These are phyloP conservation scores for Ophraella communa DNA, from an alignment of 2,888 invertebrate genomes.

Conservation along the genomic window DNA sequence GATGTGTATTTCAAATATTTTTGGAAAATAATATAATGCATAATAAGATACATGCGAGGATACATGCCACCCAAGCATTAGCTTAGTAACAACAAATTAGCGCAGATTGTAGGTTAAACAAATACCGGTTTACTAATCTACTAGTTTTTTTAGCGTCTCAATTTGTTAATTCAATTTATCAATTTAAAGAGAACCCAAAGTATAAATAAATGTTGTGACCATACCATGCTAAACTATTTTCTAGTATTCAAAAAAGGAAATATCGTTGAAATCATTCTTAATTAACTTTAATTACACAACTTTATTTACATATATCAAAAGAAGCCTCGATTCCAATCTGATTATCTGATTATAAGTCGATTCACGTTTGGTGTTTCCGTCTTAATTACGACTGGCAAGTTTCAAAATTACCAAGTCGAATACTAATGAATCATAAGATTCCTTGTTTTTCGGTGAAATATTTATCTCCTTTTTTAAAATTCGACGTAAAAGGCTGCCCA, in stretches of 20 bases:
- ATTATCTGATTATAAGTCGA: not conserved
- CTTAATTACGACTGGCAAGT: slow-evolving; percentile 1
- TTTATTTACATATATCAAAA: slow-evolving; percentile 3
- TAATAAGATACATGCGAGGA: no score
- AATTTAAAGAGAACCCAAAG: no score
- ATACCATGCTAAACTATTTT: not conserved
- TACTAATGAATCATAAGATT: not conserved
- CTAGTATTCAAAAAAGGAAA: not conserved
- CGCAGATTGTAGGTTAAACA: no score
- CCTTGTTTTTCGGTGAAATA: not conserved
- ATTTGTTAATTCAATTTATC: no score
- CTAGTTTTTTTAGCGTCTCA: no score
- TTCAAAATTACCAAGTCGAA: not conserved
- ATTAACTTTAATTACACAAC: not conserved
- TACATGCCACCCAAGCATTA: no score
- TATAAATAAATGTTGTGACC: not conserved
- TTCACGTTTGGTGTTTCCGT: not conserved
- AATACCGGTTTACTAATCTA: no score
- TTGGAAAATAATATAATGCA: no score
- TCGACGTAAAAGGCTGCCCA: not conserved
- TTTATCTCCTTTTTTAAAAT: slow-evolving; percentile 1
- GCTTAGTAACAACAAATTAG: no score
- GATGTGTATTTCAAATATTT: no score
- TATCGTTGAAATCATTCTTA: not conserved
- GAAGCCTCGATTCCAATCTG: not conserved